Base-by-base conservation (phyloP, 2,797 vertebrate species). In the Clamator glandarius region DNA sequence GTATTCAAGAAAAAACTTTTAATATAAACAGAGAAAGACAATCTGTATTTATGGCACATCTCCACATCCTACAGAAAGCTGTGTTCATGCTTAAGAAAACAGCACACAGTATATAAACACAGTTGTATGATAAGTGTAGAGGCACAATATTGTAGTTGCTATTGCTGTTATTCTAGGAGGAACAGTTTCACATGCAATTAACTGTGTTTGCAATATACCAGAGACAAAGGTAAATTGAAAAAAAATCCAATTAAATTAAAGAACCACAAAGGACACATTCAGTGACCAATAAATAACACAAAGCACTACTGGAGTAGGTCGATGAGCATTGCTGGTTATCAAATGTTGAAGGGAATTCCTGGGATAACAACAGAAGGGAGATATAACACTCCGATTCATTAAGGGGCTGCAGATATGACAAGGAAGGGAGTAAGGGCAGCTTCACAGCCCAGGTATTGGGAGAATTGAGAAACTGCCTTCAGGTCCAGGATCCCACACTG, bases 211-310 rank as follows among this genome's bases (percentile, higher is more conserved):
- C 50, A 94, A 80, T 89, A 63, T 85, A 80, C 61, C 52, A 89
- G 50, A 85, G 52, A 92, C 57, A 91, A 93, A 92, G 67, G 78
- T 84, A 95, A 93, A 92, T 59, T 64, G 77, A 93, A 94, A 95
- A 51, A 48, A 92, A 93, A 86, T 59, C 90, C 74, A 92, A 91
- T 95, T 89, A 92, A 95, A 95, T 86, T 74, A 89, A 29, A 79
- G 55, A 88, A 44, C 77, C 80, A 70, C 88, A 90, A 86, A 90
- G 93, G 88, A 87, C 91, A 82, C 25, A 83, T 90, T 76, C 48
- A 50, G 52, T 84, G 80, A 86, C 90, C 90, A 86, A 93, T 92
- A 93, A 95, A 95, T 84, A 92, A 95, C 63, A 61, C 25, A 87
- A 95, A 88, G 51, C 28, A 35, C 61, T 85, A 33, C 31, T 70